A percentile compares a stretch with the other conserved stretches of the same genome.
These are phyloP conservation scores for Chloroceryle aenea DNA, from an alignment of 2,113 vertebrate genomes.

Conservation along the genomic window DNA sequence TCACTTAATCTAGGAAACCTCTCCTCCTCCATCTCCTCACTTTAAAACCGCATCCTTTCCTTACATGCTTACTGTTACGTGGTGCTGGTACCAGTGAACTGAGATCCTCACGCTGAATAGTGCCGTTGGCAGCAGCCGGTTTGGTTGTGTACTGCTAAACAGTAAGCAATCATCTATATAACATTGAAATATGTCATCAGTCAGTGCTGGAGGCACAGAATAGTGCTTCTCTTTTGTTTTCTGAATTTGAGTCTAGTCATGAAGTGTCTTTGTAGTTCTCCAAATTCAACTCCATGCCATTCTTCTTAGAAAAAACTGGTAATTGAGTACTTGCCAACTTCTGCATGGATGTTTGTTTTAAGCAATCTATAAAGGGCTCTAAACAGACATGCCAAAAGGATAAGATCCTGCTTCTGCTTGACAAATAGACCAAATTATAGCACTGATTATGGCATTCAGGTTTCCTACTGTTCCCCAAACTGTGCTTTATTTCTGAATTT, in stretches of 20 bases:
- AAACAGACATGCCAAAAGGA: background rate
- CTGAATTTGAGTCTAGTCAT: background rate
- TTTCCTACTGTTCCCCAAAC: background rate
- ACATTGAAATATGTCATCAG: background rate
- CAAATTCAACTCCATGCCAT: background rate
- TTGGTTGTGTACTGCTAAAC: background rate
- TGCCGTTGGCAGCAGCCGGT: background rate
- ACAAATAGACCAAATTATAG: background rate
- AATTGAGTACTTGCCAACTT: background rate
- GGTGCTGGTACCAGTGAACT: background rate
- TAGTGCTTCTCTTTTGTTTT: background rate
- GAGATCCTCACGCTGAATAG: rapidly evolving
- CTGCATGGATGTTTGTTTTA: background rate
- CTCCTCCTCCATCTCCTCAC: background rate
- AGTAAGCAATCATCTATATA: background rate
- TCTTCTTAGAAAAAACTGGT: background rate
- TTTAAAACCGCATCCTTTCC: background rate
- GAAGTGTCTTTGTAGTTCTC: background rate
- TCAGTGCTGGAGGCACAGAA: background rate
- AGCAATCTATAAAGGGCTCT: background rate
- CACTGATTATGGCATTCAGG: background rate
- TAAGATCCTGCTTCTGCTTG: background rate
- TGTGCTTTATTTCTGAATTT: background rate
- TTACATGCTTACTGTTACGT: background rate
- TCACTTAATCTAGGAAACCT: background rate